Evolutionary conservation across 2,113 vertebrate species (phyloP), one percentile per base, ranked within the genome.

Genomic region (Vulpes lagopus): DNA sequence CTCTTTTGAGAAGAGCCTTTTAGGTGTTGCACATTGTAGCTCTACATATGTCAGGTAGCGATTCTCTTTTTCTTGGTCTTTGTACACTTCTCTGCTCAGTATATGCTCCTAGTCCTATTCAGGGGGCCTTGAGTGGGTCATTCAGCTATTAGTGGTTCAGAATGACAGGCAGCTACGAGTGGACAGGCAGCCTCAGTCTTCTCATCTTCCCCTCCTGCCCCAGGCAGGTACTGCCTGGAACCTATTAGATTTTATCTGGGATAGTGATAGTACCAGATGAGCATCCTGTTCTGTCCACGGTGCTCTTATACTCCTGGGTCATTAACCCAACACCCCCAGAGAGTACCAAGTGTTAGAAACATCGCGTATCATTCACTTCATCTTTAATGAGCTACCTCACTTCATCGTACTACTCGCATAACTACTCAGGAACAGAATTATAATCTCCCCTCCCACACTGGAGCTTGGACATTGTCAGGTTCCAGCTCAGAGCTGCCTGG

Each of bases 1-100:
- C 78, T 38, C 49, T 89, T 59, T 71, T 82, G 65, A 74, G 59
- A 94, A 96, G 83, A 89, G 35, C 27, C 51, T 78, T 95, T 94
- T 81, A 84, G 43, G n/a, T 90, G 30, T 38, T 30, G 25, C 96
- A 81, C 12, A 10, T 25, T 79, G 32, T 20, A 38, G 57, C 81
- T 51, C 23, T 67, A 23, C 32, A 35, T 64, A n/a, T 71, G 71
- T 59, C 65, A 78, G 87, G 49, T 30, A 57, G 43, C 16, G 10
- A n/a, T 95, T 95, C n/a, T 79, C 55, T 82, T 64, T 79, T 67
- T 23, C 69, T 85, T 1, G 14, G 20, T 69, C 60, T 93, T 79
- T 92, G 83, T 80, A 65, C 4, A 2, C 30, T 17, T 87, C 88
- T 94, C 43, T 92, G 67, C 43, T 57, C 15, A 19, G 3, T 51